Evolutionary conservation across 2,888 invertebrate genomes (phyloP).

Genomic region (Acanthococcus lagerstroemiae): DNA sequence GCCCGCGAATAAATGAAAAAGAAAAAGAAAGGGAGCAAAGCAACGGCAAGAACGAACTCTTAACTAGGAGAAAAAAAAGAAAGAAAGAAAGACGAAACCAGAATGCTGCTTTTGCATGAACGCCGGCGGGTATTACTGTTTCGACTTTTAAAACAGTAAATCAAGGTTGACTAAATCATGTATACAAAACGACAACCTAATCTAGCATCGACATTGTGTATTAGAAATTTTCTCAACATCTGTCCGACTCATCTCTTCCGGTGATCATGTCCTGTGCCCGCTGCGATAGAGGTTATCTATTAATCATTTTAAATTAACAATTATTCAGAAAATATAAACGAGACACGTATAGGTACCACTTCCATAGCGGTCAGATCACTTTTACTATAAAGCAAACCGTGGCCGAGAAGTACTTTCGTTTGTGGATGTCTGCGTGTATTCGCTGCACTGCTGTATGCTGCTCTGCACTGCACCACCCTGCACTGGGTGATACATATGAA

Average conservation of each 20-base stretch:
- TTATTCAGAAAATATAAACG: constrained; percentile 26
- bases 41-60: too few species aligned
- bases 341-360: constrained; percentile 18
- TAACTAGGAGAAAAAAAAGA: constrained; percentile 5
- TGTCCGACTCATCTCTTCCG: constrained; percentile 24
- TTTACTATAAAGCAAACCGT: constrained; percentile 18
- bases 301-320: constrained; percentile 26
- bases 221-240: constrained; percentile 25
- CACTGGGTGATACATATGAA: not conserved
- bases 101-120: constrained; percentile 20
- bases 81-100: constrained; percentile 13
- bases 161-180: constrained; percentile 20
- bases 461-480: too few species aligned
- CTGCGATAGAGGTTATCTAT: constrained; percentile 25
- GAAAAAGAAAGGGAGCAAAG: not conserved
- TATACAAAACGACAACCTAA: constrained; percentile 24
- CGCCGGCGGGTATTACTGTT: constrained; percentile 8
- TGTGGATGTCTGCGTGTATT: not conserved
- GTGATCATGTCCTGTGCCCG: constrained; percentile 16
- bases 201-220: constrained; percentile 20
- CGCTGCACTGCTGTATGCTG: too few species aligned
- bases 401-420: constrained; percentile 12
- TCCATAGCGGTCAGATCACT: constrained; percentile 20
- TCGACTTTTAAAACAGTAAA: constrained; percentile 16
- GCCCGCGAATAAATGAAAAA: not conserved